phyloP scores from a whole-genome alignment of 2,888 invertebrate genomes.

The Stegophylla sp. region DNA sequence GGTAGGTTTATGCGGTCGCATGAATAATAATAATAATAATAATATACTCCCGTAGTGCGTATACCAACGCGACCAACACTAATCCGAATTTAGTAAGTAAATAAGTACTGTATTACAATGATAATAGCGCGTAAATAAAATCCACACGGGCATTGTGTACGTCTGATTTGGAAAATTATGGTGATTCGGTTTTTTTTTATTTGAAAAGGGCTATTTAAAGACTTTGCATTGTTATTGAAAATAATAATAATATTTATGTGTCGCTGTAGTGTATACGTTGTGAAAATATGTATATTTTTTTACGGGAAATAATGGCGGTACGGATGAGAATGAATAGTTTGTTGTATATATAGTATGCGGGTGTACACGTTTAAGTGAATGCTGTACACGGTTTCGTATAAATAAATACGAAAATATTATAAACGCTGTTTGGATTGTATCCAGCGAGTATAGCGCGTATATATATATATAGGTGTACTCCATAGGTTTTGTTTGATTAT shows the following conservation, averaged over 20 bases:
- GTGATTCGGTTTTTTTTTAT: not conserved
- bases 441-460: not conserved
- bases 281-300: slow-evolving; percentile 12
- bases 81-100: slow-evolving; percentile 5
- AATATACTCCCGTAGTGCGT: no score
- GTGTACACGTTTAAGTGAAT: no score
- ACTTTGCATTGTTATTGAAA: slow-evolving; percentile 23
- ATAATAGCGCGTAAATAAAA: no score
- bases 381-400: not conserved
- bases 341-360: not conserved
- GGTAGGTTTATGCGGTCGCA: not conserved
- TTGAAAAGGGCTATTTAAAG: slow-evolving; percentile 19
- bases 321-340: slow-evolving; percentile 5
- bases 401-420: slow-evolving; percentile 10
- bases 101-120: slow-evolving; percentile 4
- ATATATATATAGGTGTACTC: not conserved
- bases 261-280: not conserved
- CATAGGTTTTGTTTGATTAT: slow-evolving; percentile 11
- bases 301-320: not conserved
- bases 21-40: no score
- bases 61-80: not conserved
- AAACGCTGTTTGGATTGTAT: slow-evolving; percentile 22
- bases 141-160: not conserved
- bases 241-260: not conserved
- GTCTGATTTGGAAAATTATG: slow-evolving; percentile 8